Conservation (phyloP, 35 echinoderm and acorn worm species). For the Ophiothrix spiculata region DNA sequence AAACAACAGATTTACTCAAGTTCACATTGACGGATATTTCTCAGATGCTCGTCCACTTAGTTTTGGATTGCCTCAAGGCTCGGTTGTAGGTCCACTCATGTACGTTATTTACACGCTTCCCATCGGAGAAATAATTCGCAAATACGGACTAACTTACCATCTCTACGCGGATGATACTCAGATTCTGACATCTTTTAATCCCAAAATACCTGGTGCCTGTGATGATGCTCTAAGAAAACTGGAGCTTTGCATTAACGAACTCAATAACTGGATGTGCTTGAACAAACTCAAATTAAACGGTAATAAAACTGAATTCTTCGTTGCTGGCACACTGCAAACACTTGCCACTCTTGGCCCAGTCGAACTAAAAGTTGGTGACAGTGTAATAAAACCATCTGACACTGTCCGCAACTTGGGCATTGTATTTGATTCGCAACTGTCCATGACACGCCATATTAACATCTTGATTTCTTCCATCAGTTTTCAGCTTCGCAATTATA, state of each 20-base stretch:
- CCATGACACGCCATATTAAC: not conserved
- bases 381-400: not conserved
- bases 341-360: not conserved
- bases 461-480: conserved; percentile 1
- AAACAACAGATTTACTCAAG: no score
- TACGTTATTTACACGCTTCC: no score
- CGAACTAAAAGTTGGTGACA: conserved; percentile 6
- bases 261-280: conserved; percentile 1
- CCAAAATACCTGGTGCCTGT: not conserved
- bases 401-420: conserved; percentile 6
- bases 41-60: no score
- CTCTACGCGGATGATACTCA: no score
- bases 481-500: not conserved
- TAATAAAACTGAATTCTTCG: not conserved
- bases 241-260: not conserved
- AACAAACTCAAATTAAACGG: not conserved
- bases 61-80: no score
- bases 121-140: no score
- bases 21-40: no score
- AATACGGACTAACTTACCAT: no score
- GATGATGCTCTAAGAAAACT: not conserved
- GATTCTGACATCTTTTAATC: no score
- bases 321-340: not conserved
- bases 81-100: no score
- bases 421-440: not conserved